These are phyloP conservation scores for Drosophila conformis DNA, from an alignment of 2,888 invertebrate genomes.

Conservation along the genomic window DNA sequence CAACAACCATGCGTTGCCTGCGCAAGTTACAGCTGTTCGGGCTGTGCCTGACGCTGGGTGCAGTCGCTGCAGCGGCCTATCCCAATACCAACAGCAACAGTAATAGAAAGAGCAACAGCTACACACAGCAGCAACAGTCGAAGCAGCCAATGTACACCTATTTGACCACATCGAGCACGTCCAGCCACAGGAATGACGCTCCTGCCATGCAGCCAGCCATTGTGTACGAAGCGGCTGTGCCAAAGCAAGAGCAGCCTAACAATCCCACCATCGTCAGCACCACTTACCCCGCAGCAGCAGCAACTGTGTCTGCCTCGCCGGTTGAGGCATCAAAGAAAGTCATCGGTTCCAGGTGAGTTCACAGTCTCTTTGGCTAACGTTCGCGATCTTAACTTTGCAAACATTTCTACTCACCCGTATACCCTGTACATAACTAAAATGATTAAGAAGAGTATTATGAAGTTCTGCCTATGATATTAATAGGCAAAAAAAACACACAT, in stretches of 20 bases:
- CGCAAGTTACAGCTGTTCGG: constrained; percentile 54
- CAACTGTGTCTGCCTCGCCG: constrained; percentile 26
- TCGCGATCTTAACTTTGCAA: constrained; percentile 44
- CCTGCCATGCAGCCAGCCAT: constrained; percentile 70
- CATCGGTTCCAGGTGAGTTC: constrained; percentile 87
- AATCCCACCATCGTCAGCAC: constrained; percentile 4
- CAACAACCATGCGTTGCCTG: constrained; percentile 63
- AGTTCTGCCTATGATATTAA: neutral
- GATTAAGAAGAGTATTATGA: neutral
- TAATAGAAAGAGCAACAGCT: constrained; percentile 9
- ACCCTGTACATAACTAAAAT: neutral
- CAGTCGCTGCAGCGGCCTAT: constrained; percentile 42
- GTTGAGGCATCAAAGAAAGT: constrained; percentile 87
- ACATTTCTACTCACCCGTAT: constrained; percentile 13
- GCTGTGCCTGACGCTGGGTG: constrained; percentile 50
- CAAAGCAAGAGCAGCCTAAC: constrained; percentile 45
- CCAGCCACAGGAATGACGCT: constrained; percentile 56
- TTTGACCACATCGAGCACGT: constrained; percentile 70
- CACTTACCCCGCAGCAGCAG: constrained; percentile 16
- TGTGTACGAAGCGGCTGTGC: constrained; percentile 73
- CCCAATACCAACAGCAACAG: constrained; percentile 43
- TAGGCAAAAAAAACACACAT: neutral
- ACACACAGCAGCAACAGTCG: constrained; percentile 40
- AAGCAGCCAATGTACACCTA: constrained; percentile 61
- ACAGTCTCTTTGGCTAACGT: constrained; percentile 45